Evolutionary conservation across 2,888 invertebrate genomes (phyloP), one percentile per base, ranked within the genome.

Genomic region (Eupithecia abbreviata): DNA sequence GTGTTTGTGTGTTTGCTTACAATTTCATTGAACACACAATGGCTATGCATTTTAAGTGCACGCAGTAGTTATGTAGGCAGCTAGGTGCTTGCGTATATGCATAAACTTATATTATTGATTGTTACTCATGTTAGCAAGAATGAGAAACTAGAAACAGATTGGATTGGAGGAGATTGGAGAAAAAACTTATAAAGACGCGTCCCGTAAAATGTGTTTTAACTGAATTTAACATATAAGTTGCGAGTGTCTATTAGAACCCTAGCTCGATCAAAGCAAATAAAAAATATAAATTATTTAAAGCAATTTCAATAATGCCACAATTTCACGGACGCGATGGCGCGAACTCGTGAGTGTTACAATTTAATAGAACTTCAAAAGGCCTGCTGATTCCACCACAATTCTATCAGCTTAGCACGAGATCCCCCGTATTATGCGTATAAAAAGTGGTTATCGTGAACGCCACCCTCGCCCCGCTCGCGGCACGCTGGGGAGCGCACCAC

Each of bases 341-440:
- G 92, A 91, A 91, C 89, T 90, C 92, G 91, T 90, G 91, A 91
- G 90, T 93, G 93, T 90, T 93, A 92, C 93, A 92, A 94, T 94
- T 93, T 94, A 94, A 94, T 94, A 94, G 93, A 93, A 94, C 90
- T 93, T 94, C 93, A 94, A 94, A 94, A 92, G 94, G 93, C 91
- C 91, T 92, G 92, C 90, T 92, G 93, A 93, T 93, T 92, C 93
- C 90, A 87, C 92, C 93, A 92, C 94, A 94, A 94, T 94, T 94
- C 94, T 93, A 94, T 94, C 94, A 94, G 94, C 94, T 94, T 94
- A 94, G 93, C 91, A 89, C 88, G 91, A 90, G 92, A 93, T 93
- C 92, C 92, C 90, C 87, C 84, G 92, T 91, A 93, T 94, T 94
- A 94, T 93, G 93, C 92, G 93, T 93, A 93, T 92, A 93, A 94